Conservation (phyloP, 2,797 vertebrate genomes). For the Hyperoplus lanceolatus region DNA sequence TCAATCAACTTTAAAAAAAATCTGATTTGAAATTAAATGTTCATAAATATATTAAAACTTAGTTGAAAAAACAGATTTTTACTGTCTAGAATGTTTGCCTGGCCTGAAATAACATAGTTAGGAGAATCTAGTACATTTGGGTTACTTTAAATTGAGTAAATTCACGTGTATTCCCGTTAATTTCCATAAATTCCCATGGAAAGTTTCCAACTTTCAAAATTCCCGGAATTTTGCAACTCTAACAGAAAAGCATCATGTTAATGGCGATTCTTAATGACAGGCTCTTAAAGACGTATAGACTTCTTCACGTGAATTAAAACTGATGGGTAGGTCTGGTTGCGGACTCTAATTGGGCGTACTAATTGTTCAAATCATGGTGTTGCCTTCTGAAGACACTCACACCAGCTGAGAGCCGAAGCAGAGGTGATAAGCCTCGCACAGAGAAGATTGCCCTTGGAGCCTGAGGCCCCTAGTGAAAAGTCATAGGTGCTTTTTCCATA, state of each 20-base stretch:
- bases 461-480: slow-evolving; percentile 66
- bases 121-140: too few species aligned
- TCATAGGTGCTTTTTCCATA: slow-evolving; percentile 63
- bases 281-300: slow-evolving; percentile 1
- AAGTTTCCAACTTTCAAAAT: too few species aligned
- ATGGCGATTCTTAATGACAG: slow-evolving; percentile 9
- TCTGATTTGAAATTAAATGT: too few species aligned
- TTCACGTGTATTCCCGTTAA: too few species aligned
- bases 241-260: not conserved
- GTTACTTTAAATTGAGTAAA: too few species aligned
- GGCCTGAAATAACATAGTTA: too few species aligned
- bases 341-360: slow-evolving; percentile 21
- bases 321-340: slow-evolving; percentile 32
- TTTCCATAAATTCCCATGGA: too few species aligned
- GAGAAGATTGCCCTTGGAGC: slow-evolving; percentile 40
- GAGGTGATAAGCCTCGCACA: slow-evolving; percentile 58
- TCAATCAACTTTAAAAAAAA: too few species aligned
- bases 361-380: slow-evolving; percentile 55
- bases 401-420: slow-evolving; percentile 55
- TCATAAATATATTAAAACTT: too few species aligned
- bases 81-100: too few species aligned
- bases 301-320: slow-evolving; percentile 33
- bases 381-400: slow-evolving; percentile 34
- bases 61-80: too few species aligned
- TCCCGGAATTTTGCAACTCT: too few species aligned